phyloP scores from a whole-genome alignment of 2,888 invertebrate species.

The Idaea dimidiata region DNA sequence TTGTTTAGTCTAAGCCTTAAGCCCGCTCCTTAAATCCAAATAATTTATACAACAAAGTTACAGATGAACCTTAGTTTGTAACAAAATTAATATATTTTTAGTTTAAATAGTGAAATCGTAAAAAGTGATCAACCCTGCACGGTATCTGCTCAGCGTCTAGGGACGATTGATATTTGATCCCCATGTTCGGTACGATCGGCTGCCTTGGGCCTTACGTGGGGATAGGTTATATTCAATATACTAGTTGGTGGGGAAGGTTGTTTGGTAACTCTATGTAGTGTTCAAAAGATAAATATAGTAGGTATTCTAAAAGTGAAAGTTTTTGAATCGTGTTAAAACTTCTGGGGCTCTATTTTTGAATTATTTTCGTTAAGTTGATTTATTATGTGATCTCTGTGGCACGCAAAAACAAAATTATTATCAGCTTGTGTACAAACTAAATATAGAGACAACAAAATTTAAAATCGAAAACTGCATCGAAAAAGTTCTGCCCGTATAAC shows the following conservation, averaged over 20 bases:
- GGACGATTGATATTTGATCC: slow-evolving; percentile 77
- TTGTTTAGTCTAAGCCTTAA: too few species aligned
- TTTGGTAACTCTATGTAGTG: too few species aligned
- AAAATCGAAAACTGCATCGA: not conserved
- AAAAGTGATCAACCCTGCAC: slow-evolving; percentile 14
- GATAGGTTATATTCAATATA: not conserved
- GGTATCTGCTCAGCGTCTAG: slow-evolving; percentile 39
- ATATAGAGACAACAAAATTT: too few species aligned
- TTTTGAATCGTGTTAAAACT: too few species aligned
- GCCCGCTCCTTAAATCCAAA: too few species aligned
- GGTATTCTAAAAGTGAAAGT: too few species aligned
- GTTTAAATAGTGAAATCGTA: too few species aligned
- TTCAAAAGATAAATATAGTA: too few species aligned
- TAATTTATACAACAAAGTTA: too few species aligned
- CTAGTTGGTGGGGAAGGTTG: not conserved
- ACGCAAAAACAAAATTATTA: not conserved
- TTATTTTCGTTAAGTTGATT: not conserved
- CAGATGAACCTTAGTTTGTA: too few species aligned
- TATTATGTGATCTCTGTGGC: not conserved
- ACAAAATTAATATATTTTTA: too few species aligned
- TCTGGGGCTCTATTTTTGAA: not conserved
- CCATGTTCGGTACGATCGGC: slow-evolving; percentile 27
- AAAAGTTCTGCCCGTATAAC: not conserved
- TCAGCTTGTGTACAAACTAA: too few species aligned
- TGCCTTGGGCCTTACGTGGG: slow-evolving; percentile 18